phyloP scores from a whole-genome alignment of 2,113 vertebrate genomes.

The Lepidothrix coronata region DNA sequence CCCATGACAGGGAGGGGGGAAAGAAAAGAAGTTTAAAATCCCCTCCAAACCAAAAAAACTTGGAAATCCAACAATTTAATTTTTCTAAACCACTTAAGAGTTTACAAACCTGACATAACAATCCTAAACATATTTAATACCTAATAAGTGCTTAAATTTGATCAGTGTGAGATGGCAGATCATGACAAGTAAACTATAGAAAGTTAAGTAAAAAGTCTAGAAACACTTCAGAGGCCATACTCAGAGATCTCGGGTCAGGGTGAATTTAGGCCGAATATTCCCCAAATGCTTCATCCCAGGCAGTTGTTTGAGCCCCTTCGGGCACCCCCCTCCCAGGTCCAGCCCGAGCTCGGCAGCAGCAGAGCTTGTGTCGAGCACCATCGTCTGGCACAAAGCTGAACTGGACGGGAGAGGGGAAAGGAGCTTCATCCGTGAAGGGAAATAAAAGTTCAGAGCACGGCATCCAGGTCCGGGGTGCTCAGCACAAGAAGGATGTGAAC shows the following conservation, averaged over 20 bases:
- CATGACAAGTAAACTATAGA: accelerated
- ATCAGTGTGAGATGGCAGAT: not conserved
- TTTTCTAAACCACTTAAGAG: not conserved
- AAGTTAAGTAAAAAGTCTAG: not conserved
- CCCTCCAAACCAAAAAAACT: not conserved
- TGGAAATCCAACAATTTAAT: no score
- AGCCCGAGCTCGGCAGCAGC: not conserved
- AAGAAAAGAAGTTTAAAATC: not conserved
- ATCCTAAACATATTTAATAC: not conserved
- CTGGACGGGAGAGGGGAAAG: not conserved
- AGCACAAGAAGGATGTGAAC: not conserved
- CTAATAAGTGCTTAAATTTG: not conserved
- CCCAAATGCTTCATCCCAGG: not conserved
- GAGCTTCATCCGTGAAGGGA: accelerated
- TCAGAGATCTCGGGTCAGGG: accelerated
- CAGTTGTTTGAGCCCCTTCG: accelerated
- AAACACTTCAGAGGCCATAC: not conserved
- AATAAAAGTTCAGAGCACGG: accelerated
- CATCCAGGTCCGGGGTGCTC: not conserved
- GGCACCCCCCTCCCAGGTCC: accelerated
- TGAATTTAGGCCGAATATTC: not conserved
- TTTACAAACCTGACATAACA: not conserved
- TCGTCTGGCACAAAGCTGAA: conserved; percentile 20
- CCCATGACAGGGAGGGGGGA: not conserved
- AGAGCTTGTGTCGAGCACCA: conserved; percentile 40